phyloP scores from a whole-genome alignment of 2,113 vertebrate species.

The Tachysurus vachellii region DNA sequence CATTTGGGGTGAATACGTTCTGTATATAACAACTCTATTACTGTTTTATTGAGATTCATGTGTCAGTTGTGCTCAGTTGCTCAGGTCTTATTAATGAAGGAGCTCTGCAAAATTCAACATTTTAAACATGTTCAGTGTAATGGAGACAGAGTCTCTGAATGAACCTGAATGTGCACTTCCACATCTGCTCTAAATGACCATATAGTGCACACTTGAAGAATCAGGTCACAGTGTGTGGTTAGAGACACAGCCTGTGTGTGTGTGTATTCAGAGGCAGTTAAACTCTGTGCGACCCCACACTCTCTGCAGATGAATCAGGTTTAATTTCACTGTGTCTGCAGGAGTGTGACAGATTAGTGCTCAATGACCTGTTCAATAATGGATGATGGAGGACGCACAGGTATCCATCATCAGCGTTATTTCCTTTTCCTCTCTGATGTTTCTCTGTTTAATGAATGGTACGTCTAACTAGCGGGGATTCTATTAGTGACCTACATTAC shows the following conservation, averaged over 20 bases:
- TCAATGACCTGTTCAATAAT: constrained; percentile 53
- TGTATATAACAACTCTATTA: neutral
- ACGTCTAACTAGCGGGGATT: constrained; percentile 40
- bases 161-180: neutral
- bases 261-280: constrained; percentile 21
- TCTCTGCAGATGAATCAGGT: constrained; percentile 46
- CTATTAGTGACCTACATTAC: constrained; percentile 30
- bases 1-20: neutral
- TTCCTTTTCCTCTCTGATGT: constrained; percentile 39
- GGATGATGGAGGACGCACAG: constrained; percentile 41
- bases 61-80: neutral
- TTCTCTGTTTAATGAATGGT: constrained; percentile 42
- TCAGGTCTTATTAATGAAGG: neutral
- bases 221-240: neutral
- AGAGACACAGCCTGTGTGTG: neutral
- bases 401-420: constrained; percentile 41
- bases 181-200: neutral
- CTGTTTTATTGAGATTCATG: neutral
- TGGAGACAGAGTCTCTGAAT: neutral
- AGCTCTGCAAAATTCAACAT: neutral
- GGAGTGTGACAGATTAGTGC: constrained; percentile 36
- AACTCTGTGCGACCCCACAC: constrained; percentile 40
- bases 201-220: neutral
- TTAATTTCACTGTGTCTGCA: constrained; percentile 37
- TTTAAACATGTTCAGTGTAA: neutral